Evolutionary conservation across 2,113 vertebrate species (phyloP).

Genomic region (Cebus imitator): DNA sequence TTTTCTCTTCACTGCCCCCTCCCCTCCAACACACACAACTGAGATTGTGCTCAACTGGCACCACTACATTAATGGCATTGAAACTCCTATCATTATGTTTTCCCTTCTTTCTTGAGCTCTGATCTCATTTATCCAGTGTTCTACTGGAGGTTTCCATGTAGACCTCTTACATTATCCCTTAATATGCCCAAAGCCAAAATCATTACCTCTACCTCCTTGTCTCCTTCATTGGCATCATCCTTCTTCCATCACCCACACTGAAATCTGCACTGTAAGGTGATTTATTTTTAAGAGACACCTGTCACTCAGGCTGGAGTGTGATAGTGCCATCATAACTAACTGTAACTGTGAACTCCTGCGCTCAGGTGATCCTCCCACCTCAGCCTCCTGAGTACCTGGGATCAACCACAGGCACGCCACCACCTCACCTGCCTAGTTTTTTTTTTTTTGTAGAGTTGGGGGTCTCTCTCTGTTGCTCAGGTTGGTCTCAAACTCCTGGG

Average conservation of each 20-base stretch:
- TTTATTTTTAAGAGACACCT: neutral
- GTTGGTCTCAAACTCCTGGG: too few relatives aligned
- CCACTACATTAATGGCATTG: neutral
- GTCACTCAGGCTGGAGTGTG: too few relatives aligned
- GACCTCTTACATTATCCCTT: neutral
- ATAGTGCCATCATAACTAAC: too few relatives aligned
- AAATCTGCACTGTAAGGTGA: neutral
- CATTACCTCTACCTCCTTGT: neutral
- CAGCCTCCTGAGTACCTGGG: too few relatives aligned
- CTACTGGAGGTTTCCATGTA: neutral
- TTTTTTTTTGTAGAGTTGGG: too few relatives aligned
- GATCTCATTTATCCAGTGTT: neutral
- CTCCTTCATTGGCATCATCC: neutral
- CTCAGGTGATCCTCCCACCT: too few relatives aligned
- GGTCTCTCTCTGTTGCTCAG: too few relatives aligned
- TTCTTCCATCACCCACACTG: neutral
- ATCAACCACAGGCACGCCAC: too few relatives aligned
- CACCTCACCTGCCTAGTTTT: too few relatives aligned
- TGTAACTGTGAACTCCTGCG: too few relatives aligned
- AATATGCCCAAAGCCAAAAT: neutral
- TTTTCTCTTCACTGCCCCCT: neutral
- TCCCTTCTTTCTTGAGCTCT: neutral
- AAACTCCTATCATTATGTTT: neutral
- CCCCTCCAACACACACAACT: neutral
- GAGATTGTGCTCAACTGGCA: neutral